phyloP scores from a whole-genome alignment of 2,888 invertebrate genomes.

The Allophyes oxyacanthae region DNA sequence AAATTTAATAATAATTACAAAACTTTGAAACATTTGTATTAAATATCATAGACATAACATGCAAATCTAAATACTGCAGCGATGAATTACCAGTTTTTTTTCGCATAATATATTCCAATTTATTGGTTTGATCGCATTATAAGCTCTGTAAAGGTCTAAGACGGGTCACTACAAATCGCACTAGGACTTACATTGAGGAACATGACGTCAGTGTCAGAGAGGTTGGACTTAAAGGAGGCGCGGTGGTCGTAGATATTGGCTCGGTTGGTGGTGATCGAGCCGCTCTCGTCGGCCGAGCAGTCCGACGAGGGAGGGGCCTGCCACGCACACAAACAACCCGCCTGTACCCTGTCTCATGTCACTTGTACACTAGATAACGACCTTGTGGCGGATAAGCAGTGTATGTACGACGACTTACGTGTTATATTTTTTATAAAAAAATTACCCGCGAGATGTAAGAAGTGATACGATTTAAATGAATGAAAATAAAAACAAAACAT shows the following conservation, averaged over 20 bases:
- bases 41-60: slow-evolving; percentile 36
- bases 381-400: slow-evolving; percentile 1
- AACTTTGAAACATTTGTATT: background rate
- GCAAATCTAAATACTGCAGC: slow-evolving; percentile 50
- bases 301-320: slow-evolving; percentile 92
- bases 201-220: slow-evolving; percentile 98
- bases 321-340: slow-evolving; percentile 72
- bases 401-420: background rate
- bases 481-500: too few relatives aligned
- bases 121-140: slow-evolving; percentile 55
- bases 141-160: slow-evolving; percentile 53
- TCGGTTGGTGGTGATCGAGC: slow-evolving; percentile 95
- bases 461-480: too few relatives aligned
- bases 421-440: too few relatives aligned
- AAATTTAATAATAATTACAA: background rate
- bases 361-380: slow-evolving; percentile 18
- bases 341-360: slow-evolving; percentile 55
- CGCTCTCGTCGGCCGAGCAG: slow-evolving; percentile 91
- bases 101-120: slow-evolving; percentile 46
- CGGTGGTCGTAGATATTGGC: slow-evolving; percentile 93
- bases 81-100: slow-evolving; percentile 36
- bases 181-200: slow-evolving; percentile 94
- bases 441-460: too few relatives aligned
- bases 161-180: slow-evolving; percentile 65
- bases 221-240: slow-evolving; percentile 95